Evolutionary conservation across 2,113 vertebrate species (phyloP), one percentile per base, ranked within the genome.

Genomic region (Mungos mungo): DNA sequence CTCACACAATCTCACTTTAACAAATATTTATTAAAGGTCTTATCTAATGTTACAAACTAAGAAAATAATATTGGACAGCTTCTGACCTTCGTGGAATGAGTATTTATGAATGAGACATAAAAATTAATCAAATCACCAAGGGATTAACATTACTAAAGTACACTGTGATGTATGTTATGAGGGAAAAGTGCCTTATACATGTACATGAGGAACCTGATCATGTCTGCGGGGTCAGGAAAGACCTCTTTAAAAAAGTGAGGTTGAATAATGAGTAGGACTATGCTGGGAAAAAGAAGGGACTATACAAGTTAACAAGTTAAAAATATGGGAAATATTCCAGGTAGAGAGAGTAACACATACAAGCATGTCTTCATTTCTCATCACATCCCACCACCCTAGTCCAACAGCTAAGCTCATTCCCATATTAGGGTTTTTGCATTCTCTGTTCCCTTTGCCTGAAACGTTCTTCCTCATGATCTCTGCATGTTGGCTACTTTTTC

Each of bases 101-200:
- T 88, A 85, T 41, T 92, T 66, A 69, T 41, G 29, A 93, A 68
- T 3, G 52, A 84, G 16, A 33, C 7, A 71, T 31, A 79, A 1
- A 72, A 93, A 65, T n/a, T 60, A 69, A 79, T 93, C 29, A 91
- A 93, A 79, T 85, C 54, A 81, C 52, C 38, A 88, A 82, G 35
- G 54, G 71, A 84, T 57, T 72, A 57, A 80, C 35, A 47, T 84
- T 65, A 68, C 54, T 91, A 38, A 93, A 91, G 10, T 80, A 85
- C 72, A 82, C 63, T 71, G 71, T 93, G 83, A 93, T 45, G 7
- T 35, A 21, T 27, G 33, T 74, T 35, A 66, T 2, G 13, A 85
- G 92, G 63, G 25, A 93, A 92, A 90, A 33, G 23, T 63, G 25
- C 15, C 25, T 31, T 31, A 25, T 63, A 31, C 11, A 63, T 0